phyloP scores from a whole-genome alignment of 1,140 invertebrate species.

The Coelopa frigida region DNA sequence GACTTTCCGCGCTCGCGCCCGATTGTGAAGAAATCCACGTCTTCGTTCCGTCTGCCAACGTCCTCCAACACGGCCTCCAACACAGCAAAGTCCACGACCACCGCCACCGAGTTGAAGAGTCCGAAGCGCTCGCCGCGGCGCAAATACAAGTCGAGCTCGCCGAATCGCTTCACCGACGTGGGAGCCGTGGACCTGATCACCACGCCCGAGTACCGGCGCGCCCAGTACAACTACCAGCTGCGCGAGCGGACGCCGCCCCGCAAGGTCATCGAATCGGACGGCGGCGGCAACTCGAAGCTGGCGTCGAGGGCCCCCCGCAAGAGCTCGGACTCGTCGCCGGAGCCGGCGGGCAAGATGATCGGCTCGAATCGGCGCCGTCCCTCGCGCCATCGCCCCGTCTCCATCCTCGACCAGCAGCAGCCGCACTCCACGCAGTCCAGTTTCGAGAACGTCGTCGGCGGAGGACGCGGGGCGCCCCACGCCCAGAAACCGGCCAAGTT shows the following conservation, averaged over 20 bases:
- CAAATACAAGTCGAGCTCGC: constrained; percentile 8
- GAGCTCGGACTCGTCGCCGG: constrained; percentile 29
- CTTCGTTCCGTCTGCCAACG: constrained; percentile 34
- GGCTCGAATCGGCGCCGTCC: background rate
- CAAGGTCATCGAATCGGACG: constrained; percentile 1
- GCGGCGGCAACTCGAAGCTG: constrained; percentile 7
- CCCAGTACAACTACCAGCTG: constrained; percentile 36
- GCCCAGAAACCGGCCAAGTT: constrained; percentile 29
- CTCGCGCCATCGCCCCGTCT: background rate
- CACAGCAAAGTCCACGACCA: constrained; percentile 7
- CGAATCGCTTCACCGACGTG: background rate
- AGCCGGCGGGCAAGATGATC: constrained; percentile 5
- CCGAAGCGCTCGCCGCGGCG: background rate
- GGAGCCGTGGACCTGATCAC: constrained; percentile 21
- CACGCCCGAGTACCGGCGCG: constrained; percentile 37
- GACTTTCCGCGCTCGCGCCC: constrained; percentile 40
- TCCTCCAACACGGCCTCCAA: background rate
- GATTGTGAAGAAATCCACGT: constrained; percentile 35
- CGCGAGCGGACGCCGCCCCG: constrained; percentile 21
- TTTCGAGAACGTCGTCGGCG: constrained; percentile 25
- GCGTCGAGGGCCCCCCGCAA: constrained; percentile 20
- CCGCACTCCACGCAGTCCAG: constrained; percentile 8
- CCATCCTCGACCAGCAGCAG: background rate
- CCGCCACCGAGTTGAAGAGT: constrained; percentile 2
- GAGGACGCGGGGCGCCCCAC: constrained; percentile 5